A percentile compares a stretch with the other conserved stretches of the same genome.
Evolutionary conservation across 2,113 vertebrate genomes (phyloP).

Genomic region (Collichthys lucidus): DNA sequence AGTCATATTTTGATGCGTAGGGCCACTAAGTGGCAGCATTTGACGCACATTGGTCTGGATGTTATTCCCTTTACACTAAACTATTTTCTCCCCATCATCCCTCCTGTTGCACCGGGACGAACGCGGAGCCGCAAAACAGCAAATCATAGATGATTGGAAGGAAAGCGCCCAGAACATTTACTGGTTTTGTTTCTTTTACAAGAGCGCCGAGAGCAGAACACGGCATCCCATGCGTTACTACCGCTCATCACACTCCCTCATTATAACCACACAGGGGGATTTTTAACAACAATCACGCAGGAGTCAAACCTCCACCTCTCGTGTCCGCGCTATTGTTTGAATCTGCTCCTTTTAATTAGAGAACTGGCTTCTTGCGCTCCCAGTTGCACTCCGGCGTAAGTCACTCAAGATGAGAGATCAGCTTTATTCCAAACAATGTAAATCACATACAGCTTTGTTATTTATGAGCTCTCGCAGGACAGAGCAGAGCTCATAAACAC

Average conservation of each 20-base stretch:
- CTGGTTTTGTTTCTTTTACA: slow-evolving; percentile 40
- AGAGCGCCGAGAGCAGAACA: neutral
- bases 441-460: slow-evolving; percentile 51
- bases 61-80: neutral
- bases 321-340: slow-evolving; percentile 6
- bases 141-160: slow-evolving; percentile 19
- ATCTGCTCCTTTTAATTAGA: neutral
- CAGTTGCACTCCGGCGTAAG: slow-evolving; percentile 14
- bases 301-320: neutral
- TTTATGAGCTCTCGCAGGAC: slow-evolving; percentile 63
- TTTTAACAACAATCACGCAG: neutral
- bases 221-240: neutral
- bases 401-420: slow-evolving; percentile 32
- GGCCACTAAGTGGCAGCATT: too few relatives aligned
- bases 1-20: too few relatives aligned
- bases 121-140: neutral
- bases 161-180: slow-evolving; percentile 27
- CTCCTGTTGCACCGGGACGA: neutral
- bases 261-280: slow-evolving; percentile 2
- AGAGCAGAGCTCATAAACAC: slow-evolving; percentile 48
- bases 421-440: slow-evolving; percentile 39
- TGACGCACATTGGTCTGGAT: neutral
- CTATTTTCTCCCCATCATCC: slow-evolving; percentile 20
- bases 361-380: accelerated
- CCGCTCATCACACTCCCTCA: slow-evolving; percentile 4